phyloP scores from a whole-genome alignment of 2,888 invertebrate species.

The Plebejus argus region DNA sequence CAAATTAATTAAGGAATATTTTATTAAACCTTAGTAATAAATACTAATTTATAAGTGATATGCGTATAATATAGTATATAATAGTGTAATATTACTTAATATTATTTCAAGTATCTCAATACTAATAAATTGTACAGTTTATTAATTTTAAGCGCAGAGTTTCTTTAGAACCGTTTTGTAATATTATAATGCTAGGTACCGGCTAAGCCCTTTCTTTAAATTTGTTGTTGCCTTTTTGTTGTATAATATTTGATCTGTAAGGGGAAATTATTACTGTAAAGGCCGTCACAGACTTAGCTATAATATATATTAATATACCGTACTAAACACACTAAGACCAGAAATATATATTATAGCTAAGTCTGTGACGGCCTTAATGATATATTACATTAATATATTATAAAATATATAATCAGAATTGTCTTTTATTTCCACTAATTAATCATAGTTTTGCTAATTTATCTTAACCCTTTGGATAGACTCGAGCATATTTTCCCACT shows the following conservation, averaged over 20 bases:
- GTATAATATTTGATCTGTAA: slow-evolving; percentile 29
- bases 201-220: slow-evolving; percentile 25
- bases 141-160: slow-evolving; percentile 26
- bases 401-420: slow-evolving; percentile 25
- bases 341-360: too few species aligned
- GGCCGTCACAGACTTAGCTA: too few species aligned
- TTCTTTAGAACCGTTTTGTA: slow-evolving; percentile 26
- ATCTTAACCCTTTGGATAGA: too few species aligned
- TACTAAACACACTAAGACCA: too few species aligned
- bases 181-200: slow-evolving; percentile 12
- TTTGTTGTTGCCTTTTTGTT: slow-evolving; percentile 31
- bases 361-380: too few species aligned
- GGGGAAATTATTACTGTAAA: slow-evolving; percentile 28
- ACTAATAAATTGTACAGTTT: slow-evolving; percentile 28
- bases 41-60: slow-evolving; percentile 18
- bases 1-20: background rate
- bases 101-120: slow-evolving; percentile 13
- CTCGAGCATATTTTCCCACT: too few species aligned
- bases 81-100: slow-evolving; percentile 12
- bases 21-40: slow-evolving; percentile 6
- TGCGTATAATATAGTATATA: slow-evolving; percentile 11
- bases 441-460: background rate
- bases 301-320: too few species aligned
- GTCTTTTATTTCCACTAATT: background rate
- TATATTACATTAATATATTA: slow-evolving; percentile 32